Conservation (phyloP, 2,888 invertebrate genomes). For the Calliphora vomitoria region DNA sequence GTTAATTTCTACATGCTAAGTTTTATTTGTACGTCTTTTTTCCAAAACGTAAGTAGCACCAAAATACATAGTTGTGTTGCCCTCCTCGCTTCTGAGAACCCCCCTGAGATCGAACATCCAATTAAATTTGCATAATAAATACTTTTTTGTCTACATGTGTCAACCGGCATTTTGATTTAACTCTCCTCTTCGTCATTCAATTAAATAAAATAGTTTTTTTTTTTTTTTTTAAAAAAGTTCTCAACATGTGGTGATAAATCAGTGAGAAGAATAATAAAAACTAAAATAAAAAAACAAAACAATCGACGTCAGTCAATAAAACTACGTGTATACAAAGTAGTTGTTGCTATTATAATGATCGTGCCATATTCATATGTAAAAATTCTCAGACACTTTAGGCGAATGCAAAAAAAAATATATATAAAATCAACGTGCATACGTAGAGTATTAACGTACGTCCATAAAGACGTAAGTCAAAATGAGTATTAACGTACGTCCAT, state of each 20-base stretch:
- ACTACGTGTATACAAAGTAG: not conserved
- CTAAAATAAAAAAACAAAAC: not conserved
- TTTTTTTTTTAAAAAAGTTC: not conserved
- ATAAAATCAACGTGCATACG: not conserved
- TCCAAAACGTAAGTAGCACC: too few relatives aligned
- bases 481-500: too few relatives aligned
- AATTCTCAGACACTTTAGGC: not conserved
- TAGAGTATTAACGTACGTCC: not conserved
- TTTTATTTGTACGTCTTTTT: too few relatives aligned
- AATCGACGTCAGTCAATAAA: constrained; percentile 31
- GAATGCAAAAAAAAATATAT: constrained; percentile 16
- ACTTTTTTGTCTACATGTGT: not conserved
- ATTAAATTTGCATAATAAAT: not conserved
- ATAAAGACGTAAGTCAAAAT: not conserved
- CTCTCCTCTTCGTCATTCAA: not conserved
- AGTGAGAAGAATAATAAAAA: constrained; percentile 7
- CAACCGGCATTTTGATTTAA: not conserved
- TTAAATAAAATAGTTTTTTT: not conserved
- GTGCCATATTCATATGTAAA: not conserved
- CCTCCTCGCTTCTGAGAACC: too few relatives aligned
- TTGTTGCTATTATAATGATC: constrained; percentile 9
- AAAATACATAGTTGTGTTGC: too few relatives aligned
- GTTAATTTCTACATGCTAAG: too few relatives aligned
- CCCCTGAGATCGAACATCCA: not conserved
- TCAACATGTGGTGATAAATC: not conserved